Percentiles rank a stretch among this genome's conserved stretches.
phyloP scores from a whole-genome alignment of 2,888 invertebrate species.

The Calliopum simillimum region DNA sequence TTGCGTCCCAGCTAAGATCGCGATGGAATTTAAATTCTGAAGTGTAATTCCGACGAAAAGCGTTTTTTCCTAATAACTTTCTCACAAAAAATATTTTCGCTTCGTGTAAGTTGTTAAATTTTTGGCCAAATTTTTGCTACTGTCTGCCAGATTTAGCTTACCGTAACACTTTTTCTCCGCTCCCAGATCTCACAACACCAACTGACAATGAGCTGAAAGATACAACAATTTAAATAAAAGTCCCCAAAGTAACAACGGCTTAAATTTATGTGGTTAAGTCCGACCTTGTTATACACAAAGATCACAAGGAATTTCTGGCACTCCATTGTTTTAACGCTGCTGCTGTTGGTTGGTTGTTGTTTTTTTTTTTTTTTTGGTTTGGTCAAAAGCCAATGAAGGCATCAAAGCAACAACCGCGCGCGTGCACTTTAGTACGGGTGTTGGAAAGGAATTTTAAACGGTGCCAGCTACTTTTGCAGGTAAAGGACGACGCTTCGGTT shows the following conservation, averaged over 20 bases:
- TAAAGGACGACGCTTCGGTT: too few relatives aligned
- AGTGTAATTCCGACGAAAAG: too few relatives aligned
- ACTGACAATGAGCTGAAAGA: too few relatives aligned
- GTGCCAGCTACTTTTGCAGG: constrained; percentile 9
- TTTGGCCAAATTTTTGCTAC: constrained; percentile 12
- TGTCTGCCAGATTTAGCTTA: neutral
- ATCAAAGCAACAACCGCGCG: constrained; percentile 38
- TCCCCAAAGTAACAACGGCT: neutral
- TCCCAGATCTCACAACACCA: too few relatives aligned
- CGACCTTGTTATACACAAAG: neutral
- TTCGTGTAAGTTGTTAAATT: neutral
- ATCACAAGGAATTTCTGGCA: neutral
- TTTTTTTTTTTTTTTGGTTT: too few relatives aligned
- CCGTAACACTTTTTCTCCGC: neutral
- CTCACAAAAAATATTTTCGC: neutral
- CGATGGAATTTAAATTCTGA: too few relatives aligned
- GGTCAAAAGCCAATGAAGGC: neutral
- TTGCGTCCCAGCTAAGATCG: too few relatives aligned
- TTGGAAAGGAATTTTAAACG: constrained; percentile 48
- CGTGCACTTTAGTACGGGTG: constrained; percentile 39
- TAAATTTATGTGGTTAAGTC: constrained; percentile 1
- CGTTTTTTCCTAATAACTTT: neutral
- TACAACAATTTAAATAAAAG: constrained; percentile 14
- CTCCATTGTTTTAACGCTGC: constrained; percentile 2
- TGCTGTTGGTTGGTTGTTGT: neutral